phyloP scores from a whole-genome alignment of 2,888 invertebrate genomes.

The Lithophane semibrunnea region DNA sequence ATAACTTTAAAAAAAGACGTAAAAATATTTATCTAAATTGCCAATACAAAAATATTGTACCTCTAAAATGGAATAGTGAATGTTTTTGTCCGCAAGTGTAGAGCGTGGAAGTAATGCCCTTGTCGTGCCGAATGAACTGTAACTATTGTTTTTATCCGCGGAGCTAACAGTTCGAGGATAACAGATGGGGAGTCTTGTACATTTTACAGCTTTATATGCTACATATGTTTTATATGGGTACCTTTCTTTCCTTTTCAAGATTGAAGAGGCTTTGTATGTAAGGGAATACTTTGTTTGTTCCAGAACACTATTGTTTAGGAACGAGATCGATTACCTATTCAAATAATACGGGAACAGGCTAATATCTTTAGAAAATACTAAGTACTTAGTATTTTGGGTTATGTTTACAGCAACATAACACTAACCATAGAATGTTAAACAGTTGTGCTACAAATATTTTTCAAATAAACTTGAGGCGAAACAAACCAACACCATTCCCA shows the following conservation, averaged over 20 bases:
- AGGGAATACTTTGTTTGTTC: constrained; percentile 13
- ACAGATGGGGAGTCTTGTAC: constrained; percentile 61
- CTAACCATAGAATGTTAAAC: background rate
- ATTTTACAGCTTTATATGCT: constrained; percentile 61
- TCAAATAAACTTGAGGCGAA: constrained; percentile 7
- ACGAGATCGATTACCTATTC: constrained; percentile 19
- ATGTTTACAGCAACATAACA: background rate
- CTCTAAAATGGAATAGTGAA: constrained; percentile 17
- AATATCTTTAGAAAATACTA: background rate
- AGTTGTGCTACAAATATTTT: background rate
- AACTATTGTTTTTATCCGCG: constrained; percentile 79
- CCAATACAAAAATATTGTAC: constrained; percentile 22
- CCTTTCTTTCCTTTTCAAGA: constrained; percentile 41
- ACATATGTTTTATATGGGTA: constrained; percentile 52
- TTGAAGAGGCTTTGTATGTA: constrained; percentile 26
- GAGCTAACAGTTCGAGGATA: constrained; percentile 63
- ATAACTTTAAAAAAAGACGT: background rate
- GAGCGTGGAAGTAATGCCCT: constrained; percentile 74
- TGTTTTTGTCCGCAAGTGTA: constrained; percentile 71
- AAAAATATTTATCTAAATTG: constrained; percentile 20
- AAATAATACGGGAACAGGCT: constrained; percentile 1
- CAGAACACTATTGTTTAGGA: constrained; percentile 30
- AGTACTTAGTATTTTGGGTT: too few species aligned
- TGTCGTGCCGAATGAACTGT: constrained; percentile 81
- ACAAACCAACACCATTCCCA: constrained; percentile 16